Conservation (phyloP, 2,113 vertebrate genomes). For the Erinaceus europaeus region DNA sequence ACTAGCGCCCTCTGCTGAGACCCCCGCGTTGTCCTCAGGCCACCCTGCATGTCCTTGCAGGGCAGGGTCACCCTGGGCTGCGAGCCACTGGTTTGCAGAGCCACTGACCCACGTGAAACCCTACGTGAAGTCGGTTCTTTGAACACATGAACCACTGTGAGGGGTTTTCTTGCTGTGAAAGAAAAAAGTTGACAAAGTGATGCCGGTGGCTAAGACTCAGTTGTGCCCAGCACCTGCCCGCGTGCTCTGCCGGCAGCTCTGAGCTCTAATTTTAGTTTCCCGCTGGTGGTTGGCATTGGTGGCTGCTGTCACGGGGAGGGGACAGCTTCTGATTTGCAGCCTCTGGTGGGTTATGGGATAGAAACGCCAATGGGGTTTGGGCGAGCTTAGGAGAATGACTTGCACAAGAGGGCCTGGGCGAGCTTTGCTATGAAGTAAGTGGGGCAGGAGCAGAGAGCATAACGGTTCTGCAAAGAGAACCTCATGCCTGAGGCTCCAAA, state of each 20-base stretch:
- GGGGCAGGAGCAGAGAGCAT: too few relatives aligned
- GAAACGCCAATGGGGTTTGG: slow-evolving; percentile 34
- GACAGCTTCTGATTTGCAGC: slow-evolving; percentile 24
- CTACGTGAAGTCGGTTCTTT: not conserved
- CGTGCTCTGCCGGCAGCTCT: not conserved
- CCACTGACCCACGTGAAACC: not conserved
- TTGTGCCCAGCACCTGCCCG: not conserved
- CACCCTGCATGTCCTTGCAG: not conserved
- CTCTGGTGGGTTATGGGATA: slow-evolving; percentile 13
- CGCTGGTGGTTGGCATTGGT: slow-evolving; percentile 18
- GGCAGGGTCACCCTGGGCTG: not conserved
- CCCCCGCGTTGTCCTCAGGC: not conserved
- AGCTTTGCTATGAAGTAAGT: slow-evolving; percentile 15
- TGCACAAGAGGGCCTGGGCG: not conserved
- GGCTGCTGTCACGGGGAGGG: not conserved
- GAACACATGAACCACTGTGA: not conserved
- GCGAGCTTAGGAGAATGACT: slow-evolving; percentile 14
- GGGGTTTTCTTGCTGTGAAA: not conserved
- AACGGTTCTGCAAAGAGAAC: too few relatives aligned
- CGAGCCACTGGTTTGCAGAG: not conserved
- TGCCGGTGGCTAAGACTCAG: not conserved
- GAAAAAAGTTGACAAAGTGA: not conserved
- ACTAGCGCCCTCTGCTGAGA: not conserved
- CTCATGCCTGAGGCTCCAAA: too few relatives aligned
- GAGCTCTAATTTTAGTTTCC: slow-evolving; percentile 31